Base-by-base conservation (phyloP, 2,888 invertebrate species). In the Acheta domesticus region DNA sequence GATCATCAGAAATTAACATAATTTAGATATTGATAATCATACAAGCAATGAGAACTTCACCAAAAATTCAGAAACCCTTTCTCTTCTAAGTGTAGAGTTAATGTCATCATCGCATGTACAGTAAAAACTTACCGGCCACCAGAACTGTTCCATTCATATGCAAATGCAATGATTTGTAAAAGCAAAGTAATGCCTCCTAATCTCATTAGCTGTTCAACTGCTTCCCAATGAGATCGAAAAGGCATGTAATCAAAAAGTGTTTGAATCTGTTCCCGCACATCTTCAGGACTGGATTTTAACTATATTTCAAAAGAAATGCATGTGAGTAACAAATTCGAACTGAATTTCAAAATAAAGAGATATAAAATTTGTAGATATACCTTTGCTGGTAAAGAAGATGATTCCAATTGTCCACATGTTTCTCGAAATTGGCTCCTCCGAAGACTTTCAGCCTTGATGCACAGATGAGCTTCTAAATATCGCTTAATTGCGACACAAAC, bases 111-210 rank as follows among this genome's bases (percentile, higher is more conserved):
- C 5, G 62, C 3, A 19, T 12, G 8, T 12, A 5, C 11, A 62
- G 62, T 12, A 62, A 62, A 62, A 62, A 62, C 62, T 16, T 48
- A 76, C 76, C 76, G 14, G n/a, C 93, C 91, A 83, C 96, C 96
- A 83, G 93, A 93, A 85, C 93, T 95, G 87, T 94, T 96, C 97
- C 97, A 97, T 84, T 97, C 96, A 85, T 95, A 94, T 0, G 96
- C 93, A 84, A 95, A 93, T 0, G 94, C 95, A 23, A 98, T 93
- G 8, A 98, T 93, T 86, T 95, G 93, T 82, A 97, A 88, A 48
- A 98, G 88, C 78, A 96, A 89, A 1, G 92, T 90, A 20, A 96
- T 91, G 0, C 96, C 96, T 5, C 96, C 96, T 50, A 98, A 89
- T 84, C 93, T 92, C 81, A 95, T 87, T 49, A 98, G 89, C 83